Evolutionary conservation across 2,888 invertebrate species (phyloP), one percentile per base, ranked within the genome.

Genomic region (Cephus nigrinus): DNA sequence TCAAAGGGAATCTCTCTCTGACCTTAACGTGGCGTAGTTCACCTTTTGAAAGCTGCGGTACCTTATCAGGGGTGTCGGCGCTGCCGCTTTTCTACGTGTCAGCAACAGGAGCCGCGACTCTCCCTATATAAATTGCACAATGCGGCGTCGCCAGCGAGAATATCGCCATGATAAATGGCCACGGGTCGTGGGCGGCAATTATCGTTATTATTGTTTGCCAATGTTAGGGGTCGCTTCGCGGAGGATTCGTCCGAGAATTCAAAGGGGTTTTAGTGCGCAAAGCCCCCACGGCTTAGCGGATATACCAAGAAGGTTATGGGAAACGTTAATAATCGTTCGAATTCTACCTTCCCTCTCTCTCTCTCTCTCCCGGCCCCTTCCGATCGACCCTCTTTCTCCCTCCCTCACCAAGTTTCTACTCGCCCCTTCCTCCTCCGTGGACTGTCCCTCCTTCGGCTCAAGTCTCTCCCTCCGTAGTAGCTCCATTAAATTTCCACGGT

Each of bases 121-220:
- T 55, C 80, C 78, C 83, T 84, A 82, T 83, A 83, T 82, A 81
- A 82, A 80, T 75, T 55, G 72, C 78, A 75, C 68, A 75, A 76
- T 78, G 75, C 82, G 79, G 76, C 78, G 78, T 71, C 76, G 76
- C 33, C 80, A 76, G 55, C 23, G 55, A 23, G 55, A 55, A 55
- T 55, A 55, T 55, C 55, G 23, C 2, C 23, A 55, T 55, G 55
- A 55, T 23, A 55, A 55, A 55, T 55, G 55, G 55, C 2, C 23
- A 9, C 1, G 55, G 55, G 23, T 55, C 55, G 55, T 55, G 55
- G 55, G 55, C 55, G 55, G 55, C 55, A 55, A 55, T 55, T 55
- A 55, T 55, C 55, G 55, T 55, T 55, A 55, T 55, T 55, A 55
- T 55, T 55, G 55, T 55, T 55, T 55, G 55, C 55, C 55, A 23